A percentile compares a stretch with the other conserved stretches of the same genome.
Evolutionary conservation across 2,113 vertebrate species (phyloP).

Genomic region (Ophiodon elongatus): DNA sequence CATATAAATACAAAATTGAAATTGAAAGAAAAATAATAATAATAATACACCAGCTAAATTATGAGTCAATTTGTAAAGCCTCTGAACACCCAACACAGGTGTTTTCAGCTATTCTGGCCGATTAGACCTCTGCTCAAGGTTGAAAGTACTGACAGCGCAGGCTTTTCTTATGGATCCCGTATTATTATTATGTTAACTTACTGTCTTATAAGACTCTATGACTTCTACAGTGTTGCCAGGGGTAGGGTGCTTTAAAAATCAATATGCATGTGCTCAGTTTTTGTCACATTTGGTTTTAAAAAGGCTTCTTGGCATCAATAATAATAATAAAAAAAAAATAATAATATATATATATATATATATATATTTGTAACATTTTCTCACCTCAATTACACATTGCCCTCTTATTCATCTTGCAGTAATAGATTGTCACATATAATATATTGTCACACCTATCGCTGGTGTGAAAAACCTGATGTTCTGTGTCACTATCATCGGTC

Average conservation of each 20-base stretch:
- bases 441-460: neutral
- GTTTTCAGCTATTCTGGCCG: neutral
- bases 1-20: neutral
- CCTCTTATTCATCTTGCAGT: neutral
- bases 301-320: neutral
- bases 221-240: neutral
- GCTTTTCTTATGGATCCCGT: neutral
- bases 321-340: no score
- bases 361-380: neutral
- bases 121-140: no score
- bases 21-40: neutral
- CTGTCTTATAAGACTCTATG: neutral
- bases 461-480: slow-evolving; percentile 5
- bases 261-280: neutral
- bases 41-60: neutral
- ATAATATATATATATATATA: neutral
- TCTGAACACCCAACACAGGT: neutral
- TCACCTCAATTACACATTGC: neutral
- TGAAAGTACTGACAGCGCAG: no score
- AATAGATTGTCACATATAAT: slow-evolving; percentile 18
- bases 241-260: no score
- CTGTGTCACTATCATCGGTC: neutral
- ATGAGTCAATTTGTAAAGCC: neutral
- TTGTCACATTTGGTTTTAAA: neutral
- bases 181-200: neutral